Conservation (phyloP, 1,140 invertebrate species). For the Lethrus apterus region DNA sequence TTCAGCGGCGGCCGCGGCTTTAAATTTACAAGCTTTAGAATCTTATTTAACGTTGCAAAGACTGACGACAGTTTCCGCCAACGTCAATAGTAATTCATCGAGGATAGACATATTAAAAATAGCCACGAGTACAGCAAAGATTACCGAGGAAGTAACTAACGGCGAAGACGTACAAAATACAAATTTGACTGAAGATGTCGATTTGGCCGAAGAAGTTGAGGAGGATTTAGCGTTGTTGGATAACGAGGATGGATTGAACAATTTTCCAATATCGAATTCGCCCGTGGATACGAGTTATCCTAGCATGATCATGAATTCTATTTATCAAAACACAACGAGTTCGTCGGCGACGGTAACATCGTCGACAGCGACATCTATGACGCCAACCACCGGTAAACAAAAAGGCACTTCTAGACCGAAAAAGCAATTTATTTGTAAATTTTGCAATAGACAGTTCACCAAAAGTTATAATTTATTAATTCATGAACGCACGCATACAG, state of each 20-base stretch:
- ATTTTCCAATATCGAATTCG: conserved; percentile 43
- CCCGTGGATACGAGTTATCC: conserved; percentile 51
- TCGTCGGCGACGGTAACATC: conserved; percentile 33
- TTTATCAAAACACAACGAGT: conserved; percentile 49
- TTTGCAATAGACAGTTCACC: conserved; percentile 89
- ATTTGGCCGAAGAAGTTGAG: conserved; percentile 54
- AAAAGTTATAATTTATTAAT: conserved; percentile 96
- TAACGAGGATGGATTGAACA: conserved; percentile 45
- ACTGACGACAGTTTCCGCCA: conserved; percentile 44
- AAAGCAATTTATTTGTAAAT: conserved; percentile 95
- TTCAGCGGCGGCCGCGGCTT: conserved; percentile 67
- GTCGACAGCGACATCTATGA: conserved; percentile 25
- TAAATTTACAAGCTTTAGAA: conserved; percentile 74
- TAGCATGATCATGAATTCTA: conserved; percentile 51
- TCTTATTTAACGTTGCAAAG: conserved; percentile 74
- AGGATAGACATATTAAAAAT: conserved; percentile 49
- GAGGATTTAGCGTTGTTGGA: conserved; percentile 52
- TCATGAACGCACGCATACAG: conserved; percentile 91
- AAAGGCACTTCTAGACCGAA: conserved; percentile 65
- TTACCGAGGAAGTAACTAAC: conserved; percentile 47
- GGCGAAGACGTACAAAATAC: conserved; percentile 41
- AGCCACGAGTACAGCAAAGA: conserved; percentile 49
- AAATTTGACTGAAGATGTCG: conserved; percentile 48
- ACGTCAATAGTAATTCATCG: conserved; percentile 26
- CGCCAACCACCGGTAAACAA: conserved; percentile 22